Percentiles rank a stretch among this genome's conserved stretches.
Evolutionary conservation across 2,113 vertebrate species (phyloP).

Genomic region (Centropus unirufus): DNA sequence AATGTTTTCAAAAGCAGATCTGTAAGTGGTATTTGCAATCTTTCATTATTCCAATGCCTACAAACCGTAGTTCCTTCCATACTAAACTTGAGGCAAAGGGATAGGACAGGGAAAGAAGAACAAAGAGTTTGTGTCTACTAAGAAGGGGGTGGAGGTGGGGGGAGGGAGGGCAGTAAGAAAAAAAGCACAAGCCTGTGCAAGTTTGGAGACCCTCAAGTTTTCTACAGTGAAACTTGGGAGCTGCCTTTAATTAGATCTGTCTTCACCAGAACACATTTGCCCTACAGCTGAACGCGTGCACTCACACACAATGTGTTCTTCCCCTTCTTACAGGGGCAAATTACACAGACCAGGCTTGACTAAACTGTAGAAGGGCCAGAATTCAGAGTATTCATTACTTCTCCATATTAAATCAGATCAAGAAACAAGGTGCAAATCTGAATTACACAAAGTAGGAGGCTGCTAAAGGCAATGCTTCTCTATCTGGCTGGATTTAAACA

Average conservation of each 20-base stretch:
- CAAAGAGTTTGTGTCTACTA: neutral
- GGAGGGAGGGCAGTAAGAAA: too few species aligned
- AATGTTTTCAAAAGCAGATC: neutral
- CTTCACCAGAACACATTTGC: neutral
- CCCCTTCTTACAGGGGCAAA: neutral
- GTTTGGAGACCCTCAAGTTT: neutral
- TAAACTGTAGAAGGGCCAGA: constrained; percentile 43
- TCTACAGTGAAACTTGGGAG: neutral
- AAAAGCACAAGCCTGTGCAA: neutral
- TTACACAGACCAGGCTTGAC: neutral
- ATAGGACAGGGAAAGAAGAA: neutral
- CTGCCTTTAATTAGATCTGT: neutral
- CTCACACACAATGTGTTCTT: neutral
- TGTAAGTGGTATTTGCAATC: neutral
- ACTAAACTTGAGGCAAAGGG: neutral
- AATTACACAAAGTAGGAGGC: neutral
- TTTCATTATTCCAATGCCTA: neutral
- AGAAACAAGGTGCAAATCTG: neutral
- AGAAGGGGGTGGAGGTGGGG: too few species aligned
- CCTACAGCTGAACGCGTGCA: rapidly evolving
- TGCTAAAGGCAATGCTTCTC: neutral
- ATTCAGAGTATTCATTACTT: neutral
- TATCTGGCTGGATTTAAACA: neutral
- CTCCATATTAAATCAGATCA: neutral
- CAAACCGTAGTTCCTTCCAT: neutral